phyloP scores from a whole-genome alignment of 2,797 vertebrate species.

The Champsocephalus gunnari region DNA sequence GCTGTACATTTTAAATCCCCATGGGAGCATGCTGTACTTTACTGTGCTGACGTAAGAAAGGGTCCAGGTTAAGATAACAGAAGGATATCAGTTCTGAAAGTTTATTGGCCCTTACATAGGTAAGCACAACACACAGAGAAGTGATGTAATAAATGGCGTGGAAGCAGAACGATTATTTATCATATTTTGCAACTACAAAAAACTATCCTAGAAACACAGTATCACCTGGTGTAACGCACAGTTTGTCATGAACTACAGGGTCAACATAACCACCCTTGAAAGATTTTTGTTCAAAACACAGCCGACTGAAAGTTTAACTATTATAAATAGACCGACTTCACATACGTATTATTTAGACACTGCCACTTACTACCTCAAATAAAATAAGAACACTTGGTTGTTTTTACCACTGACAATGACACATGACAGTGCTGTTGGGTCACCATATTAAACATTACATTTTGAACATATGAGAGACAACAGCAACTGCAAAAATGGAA shows the following conservation, averaged over 20 bases:
- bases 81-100: constrained; percentile 6
- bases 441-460: constrained; percentile 22
- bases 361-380: constrained; percentile 25
- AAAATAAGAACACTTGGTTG: constrained; percentile 59
- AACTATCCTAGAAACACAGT: constrained; percentile 48
- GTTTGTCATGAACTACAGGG: constrained; percentile 22
- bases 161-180: constrained; percentile 33
- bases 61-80: background rate
- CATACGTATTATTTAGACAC: constrained; percentile 25
- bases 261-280: constrained; percentile 21
- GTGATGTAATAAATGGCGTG: constrained; percentile 19
- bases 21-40: background rate
- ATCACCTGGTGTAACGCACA: constrained; percentile 46
- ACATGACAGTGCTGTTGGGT: constrained; percentile 16
- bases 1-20: constrained; percentile 8
- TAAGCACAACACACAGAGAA: constrained; percentile 38
- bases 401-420: constrained; percentile 32
- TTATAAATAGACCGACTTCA: constrained; percentile 28
- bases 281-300: constrained; percentile 11
- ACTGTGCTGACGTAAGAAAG: background rate
- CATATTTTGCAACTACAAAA: constrained; percentile 31
- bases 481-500: constrained; percentile 14
- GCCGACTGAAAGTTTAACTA: constrained; percentile 9
- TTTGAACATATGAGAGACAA: constrained; percentile 14
- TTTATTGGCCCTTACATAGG: constrained; percentile 48